Evolutionary conservation across 2,113 vertebrate species (phyloP), one percentile per base, ranked within the genome.

Genomic region (Cercocebus atys): DNA sequence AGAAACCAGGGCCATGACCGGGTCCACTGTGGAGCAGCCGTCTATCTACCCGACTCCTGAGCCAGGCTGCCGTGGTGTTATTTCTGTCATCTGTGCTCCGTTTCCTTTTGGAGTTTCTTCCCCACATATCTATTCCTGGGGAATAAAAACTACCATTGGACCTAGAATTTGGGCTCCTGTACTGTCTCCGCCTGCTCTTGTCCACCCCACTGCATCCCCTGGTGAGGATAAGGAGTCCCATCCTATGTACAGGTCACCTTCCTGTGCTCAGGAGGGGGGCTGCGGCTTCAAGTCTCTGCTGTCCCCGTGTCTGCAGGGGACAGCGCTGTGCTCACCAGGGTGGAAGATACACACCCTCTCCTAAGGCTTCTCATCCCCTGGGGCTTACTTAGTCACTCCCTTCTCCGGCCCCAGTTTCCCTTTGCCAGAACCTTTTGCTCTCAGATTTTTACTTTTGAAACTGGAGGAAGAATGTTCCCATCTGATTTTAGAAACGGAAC

Each of bases 131-230:
- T 93, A 89, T 97, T 97, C 93, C 95, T 95, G 81, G 66, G 96
- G 80, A 98, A 97, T 98, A 96, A 98, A 98, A 92, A 88, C 35
- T 86, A 11, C 47, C 20, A 0, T 52, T 85, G 43, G 25, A 89
- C 25, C 57, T 91, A 9, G 45, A 88, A 52, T 86, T 81, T 68
- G 82, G 70, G 22, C 78, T 93, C 52, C 72, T 92, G 17, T 94
- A 3, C 81, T 85, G 17, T 94, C 23, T 96, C 40, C 32, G 61
- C 11, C 80, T 96, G 64, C 25, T 93, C 8, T 61, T 75, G 61
- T 80, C 72, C 20, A 22, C 10, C 45, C 30, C 8, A 30, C 22
- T 35, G 57, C 83, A 20, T 10, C 2, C 50, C 47, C 59, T 93
- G 38, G 61, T 2, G 11, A 61, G 75, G 35, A 35, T 38, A 43